Evolutionary conservation across 2,888 invertebrate genomes (phyloP).

Genomic region (Scaptomyza cyrtandrae): DNA sequence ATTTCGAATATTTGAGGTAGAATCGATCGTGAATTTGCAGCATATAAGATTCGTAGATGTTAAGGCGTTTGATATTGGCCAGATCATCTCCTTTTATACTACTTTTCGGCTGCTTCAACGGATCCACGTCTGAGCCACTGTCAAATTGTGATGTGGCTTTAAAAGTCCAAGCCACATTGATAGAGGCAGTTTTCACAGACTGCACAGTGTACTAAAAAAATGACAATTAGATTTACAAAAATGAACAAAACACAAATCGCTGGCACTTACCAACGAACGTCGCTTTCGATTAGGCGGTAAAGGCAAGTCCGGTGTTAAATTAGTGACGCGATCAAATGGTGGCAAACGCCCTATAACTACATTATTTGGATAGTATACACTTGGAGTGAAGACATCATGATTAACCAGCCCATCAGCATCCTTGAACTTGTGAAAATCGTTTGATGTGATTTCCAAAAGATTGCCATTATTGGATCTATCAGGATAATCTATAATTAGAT

Average conservation of each 20-base stretch:
- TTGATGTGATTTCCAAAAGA: constrained; percentile 85
- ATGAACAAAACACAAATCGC: neutral
- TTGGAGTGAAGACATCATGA: constrained; percentile 85
- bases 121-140: constrained; percentile 84
- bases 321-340: constrained; percentile 91
- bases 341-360: constrained; percentile 90
- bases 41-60: constrained; percentile 94
- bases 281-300: constrained; percentile 88
- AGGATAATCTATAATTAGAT: neutral
- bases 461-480: constrained; percentile 84
- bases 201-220: constrained; percentile 90
- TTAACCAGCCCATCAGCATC: constrained; percentile 90
- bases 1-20: constrained; percentile 91
- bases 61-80: constrained; percentile 92
- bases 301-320: constrained; percentile 91
- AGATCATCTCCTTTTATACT: constrained; percentile 91
- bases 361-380: constrained; percentile 90
- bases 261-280: constrained; percentile 83
- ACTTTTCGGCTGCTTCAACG: constrained; percentile 88
- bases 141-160: constrained; percentile 87
- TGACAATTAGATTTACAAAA: neutral
- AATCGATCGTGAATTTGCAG: constrained; percentile 95
- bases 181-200: constrained; percentile 91
- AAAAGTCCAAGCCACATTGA: constrained; percentile 95
- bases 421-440: constrained; percentile 89